Evolutionary conservation across 2,888 invertebrate species (phyloP), one percentile per base, ranked within the genome.

Genomic region (Petrophora chlorosata): DNA sequence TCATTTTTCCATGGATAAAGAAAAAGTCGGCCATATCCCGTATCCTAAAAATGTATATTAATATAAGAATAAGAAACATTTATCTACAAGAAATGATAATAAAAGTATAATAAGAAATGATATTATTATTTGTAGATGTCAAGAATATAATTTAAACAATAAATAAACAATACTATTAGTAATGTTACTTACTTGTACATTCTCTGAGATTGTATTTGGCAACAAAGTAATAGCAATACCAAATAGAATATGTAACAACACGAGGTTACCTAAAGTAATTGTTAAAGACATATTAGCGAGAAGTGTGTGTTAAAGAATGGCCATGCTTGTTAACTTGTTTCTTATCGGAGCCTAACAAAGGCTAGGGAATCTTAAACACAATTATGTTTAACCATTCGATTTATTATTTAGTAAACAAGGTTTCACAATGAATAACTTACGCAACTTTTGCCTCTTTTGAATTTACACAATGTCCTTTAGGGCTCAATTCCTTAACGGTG

Each of bases 391-490:
- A 45, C 22, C 40, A 59, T 50, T 59, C 43, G 40, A 48, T 70
- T 70, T 75, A 69, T 70, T 76, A 67, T 76, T 82, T 70, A 63
- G 59, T 73, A 75, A 76, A 75, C 65, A 76, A 56, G 39, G 47
- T 61, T 63, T 49, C 42, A 35, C 46, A 38, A 59, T 51, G 44
- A 48, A 55, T 53, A 45, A 47, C 46, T 76, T 76, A 80, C 63
- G 73, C 61, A 61, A 67, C 56, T 73, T 78, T 83, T 5, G 63
- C 54, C 44, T 71, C 73, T 70, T 82, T 82, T 35, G 70, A 57
- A 63, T 70, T 75, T 28, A 71, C 58, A 70, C 89, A 89, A 67
- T 90, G 85, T 15, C 85, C 85, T 12, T 63, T 58, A 29, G 63
- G 16, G 49, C 67, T 76, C 26, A 88, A 57, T 42, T 82, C 80